Percentiles rank a stretch among this genome's conserved stretches.
These are phyloP conservation scores for Hypothenemus hampei DNA, from an alignment of 1,140 invertebrate species.

Conservation along the genomic window DNA sequence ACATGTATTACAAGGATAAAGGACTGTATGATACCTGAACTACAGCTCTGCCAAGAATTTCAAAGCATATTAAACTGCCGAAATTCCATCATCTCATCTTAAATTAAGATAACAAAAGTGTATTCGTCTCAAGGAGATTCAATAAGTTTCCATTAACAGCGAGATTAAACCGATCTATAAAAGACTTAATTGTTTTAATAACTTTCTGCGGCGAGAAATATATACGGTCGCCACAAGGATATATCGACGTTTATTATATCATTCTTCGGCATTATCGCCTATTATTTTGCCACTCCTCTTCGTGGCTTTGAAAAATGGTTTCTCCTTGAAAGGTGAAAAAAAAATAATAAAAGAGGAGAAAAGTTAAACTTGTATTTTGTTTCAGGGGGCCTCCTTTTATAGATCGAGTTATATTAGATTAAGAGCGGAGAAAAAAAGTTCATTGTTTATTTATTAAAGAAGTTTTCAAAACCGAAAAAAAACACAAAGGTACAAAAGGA, in stretches of 20 bases:
- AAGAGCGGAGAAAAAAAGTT: too few species aligned
- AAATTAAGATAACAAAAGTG: slow-evolving; percentile 22
- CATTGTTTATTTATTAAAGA: too few species aligned
- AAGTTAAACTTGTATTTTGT: slow-evolving; percentile 1
- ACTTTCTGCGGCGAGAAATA: slow-evolving; percentile 3
- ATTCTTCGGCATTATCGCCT: slow-evolving; percentile 10
- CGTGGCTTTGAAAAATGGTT: slow-evolving; percentile 4
- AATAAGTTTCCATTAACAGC: slow-evolving; percentile 21
- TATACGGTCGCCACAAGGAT: slow-evolving; percentile 8
- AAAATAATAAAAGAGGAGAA: neutral
- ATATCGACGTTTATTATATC: slow-evolving; percentile 25
- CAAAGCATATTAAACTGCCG: neutral
- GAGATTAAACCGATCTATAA: slow-evolving; percentile 14
- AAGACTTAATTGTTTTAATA: slow-evolving; percentile 25
- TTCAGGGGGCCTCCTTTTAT: neutral
- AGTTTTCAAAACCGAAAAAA: too few species aligned
- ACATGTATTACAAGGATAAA: too few species aligned
- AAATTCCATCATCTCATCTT: slow-evolving; percentile 1
- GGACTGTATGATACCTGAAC: too few species aligned
- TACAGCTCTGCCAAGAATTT: too few species aligned
- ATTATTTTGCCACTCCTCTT: slow-evolving; percentile 7
- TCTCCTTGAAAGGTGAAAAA: neutral
- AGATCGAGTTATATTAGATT: too few species aligned
- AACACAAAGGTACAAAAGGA: too few species aligned
- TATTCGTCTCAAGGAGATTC: slow-evolving; percentile 11